A percentile compares a stretch with the other conserved stretches of the same genome.
These are phyloP conservation scores for Andricus quercusramuli DNA, from an alignment of 2,888 invertebrate species.

Conservation along the genomic window DNA sequence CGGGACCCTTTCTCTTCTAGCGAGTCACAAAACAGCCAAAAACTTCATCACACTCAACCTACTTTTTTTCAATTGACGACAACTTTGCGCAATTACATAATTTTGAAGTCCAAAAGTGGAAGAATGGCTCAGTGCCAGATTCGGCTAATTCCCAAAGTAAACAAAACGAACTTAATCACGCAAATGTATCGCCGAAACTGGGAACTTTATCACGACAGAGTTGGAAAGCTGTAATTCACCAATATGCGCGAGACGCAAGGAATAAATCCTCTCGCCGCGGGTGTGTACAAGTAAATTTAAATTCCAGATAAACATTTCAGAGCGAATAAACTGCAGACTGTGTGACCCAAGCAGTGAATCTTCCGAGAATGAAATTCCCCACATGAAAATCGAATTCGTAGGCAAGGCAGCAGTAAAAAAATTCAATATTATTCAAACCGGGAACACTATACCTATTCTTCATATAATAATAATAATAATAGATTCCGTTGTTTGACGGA, in stretches of 20 bases:
- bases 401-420: not conserved
- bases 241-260: slow-evolving; percentile 25
- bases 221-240: slow-evolving; percentile 30
- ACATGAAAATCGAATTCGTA: not conserved
- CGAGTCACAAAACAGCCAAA: too few relatives aligned
- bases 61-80: not conserved
- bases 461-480: not conserved
- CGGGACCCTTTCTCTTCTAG: not conserved
- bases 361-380: not conserved
- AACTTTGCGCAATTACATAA: not conserved
- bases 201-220: slow-evolving; percentile 26
- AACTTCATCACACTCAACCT: not conserved
- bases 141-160: slow-evolving; percentile 33
- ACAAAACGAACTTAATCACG: slow-evolving; percentile 35
- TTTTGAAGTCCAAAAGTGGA: slow-evolving; percentile 10
- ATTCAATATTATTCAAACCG: not conserved
- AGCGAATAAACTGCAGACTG: not conserved
- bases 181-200: slow-evolving; percentile 31
- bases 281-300: slow-evolving; percentile 17
- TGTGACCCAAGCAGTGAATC: not conserved
- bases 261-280: not conserved
- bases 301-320: slow-evolving; percentile 2
- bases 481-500: not conserved
- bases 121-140: slow-evolving; percentile 26
- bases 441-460: slow-evolving; percentile 7